Conservation (phyloP, 2,113 vertebrate species). For the Calypte anna region DNA sequence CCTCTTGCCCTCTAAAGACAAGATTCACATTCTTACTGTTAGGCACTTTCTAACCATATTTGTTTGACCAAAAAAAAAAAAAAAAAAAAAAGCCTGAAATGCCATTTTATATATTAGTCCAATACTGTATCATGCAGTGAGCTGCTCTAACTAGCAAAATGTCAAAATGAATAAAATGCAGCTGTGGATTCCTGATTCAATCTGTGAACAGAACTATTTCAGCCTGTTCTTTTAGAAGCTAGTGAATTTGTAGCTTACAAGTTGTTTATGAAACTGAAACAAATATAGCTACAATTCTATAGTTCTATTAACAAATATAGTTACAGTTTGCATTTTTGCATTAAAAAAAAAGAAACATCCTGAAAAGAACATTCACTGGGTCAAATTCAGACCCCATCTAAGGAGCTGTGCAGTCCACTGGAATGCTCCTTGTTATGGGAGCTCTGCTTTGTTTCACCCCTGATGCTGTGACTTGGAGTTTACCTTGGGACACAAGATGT, state of each 20-base stretch:
- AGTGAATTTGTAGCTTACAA: slow-evolving; percentile 25
- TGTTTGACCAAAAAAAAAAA: not conserved
- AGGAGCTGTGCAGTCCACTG: not conserved
- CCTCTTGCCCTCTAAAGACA: not conserved
- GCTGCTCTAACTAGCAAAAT: slow-evolving; percentile 63
- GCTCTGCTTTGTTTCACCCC: not conserved
- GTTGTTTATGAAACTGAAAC: slow-evolving; percentile 13
- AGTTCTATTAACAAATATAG: not conserved
- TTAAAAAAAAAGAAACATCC: not conserved
- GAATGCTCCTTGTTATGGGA: not conserved
- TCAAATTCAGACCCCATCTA: not conserved
- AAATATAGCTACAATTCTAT: not conserved
- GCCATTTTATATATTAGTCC: slow-evolving; percentile 51
- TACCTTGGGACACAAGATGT: not conserved
- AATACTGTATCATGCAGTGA: slow-evolving; percentile 16
- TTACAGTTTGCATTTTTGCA: not conserved
- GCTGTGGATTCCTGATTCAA: slow-evolving; percentile 23
- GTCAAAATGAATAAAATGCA: slow-evolving; percentile 26
- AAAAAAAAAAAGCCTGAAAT: slow-evolving; percentile 6
- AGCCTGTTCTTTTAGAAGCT: slow-evolving; percentile 19
- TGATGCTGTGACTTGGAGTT: not conserved
- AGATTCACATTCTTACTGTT: not conserved
- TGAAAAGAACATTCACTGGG: too few relatives aligned
- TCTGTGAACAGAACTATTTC: slow-evolving; percentile 29
- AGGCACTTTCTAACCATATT: not conserved